phyloP scores from a whole-genome alignment of 2,797 vertebrate genomes.

The Periparus ater region DNA sequence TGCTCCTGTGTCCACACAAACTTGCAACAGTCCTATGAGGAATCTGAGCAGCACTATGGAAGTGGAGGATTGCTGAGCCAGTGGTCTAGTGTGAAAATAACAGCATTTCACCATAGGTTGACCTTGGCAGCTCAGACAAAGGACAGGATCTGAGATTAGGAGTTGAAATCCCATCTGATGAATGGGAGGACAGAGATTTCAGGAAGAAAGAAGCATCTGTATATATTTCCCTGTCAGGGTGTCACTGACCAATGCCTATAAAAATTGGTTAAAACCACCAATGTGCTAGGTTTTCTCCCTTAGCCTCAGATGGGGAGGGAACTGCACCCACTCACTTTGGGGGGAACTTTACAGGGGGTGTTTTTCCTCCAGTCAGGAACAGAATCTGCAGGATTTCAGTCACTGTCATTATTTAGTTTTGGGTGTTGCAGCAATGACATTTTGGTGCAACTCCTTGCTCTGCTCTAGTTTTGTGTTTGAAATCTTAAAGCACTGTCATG shows the following conservation, averaged over 20 bases:
- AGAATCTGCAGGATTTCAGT: background rate
- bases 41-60: background rate
- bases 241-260: background rate
- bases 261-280: background rate
- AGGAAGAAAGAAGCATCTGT: background rate
- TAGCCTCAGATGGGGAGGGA: background rate
- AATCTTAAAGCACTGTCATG: background rate
- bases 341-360: rapidly evolving
- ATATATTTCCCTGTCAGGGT: background rate
- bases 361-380: background rate
- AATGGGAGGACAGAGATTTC: background rate
- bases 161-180: background rate
- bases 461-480: background rate
- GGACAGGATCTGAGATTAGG: background rate
- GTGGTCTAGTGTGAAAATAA: background rate
- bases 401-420: background rate
- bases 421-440: background rate
- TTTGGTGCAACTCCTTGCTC: background rate
- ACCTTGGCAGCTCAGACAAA: background rate
- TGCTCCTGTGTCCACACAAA: background rate
- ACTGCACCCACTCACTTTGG: background rate
- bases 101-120: background rate
- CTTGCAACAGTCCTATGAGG: background rate
- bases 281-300: background rate
- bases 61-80: background rate